These are phyloP conservation scores for Mimas tiliae DNA, from an alignment of 2,888 invertebrate species.

Conservation along the genomic window DNA sequence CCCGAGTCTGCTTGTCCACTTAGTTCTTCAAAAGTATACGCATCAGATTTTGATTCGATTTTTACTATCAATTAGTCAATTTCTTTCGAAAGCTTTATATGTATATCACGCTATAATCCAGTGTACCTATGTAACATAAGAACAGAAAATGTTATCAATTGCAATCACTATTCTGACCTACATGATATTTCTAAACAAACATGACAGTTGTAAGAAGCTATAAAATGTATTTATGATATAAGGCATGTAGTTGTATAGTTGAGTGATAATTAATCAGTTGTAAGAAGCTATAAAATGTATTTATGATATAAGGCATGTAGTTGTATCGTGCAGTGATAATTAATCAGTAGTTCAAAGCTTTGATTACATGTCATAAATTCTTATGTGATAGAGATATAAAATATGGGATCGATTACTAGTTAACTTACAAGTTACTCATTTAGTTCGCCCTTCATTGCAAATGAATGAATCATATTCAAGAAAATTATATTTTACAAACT, in stretches of 20 bases:
- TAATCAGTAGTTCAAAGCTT: slow-evolving; percentile 7
- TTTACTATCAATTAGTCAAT: too few species aligned
- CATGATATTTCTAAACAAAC: background rate
- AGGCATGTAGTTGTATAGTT: background rate
- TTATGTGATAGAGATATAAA: slow-evolving; percentile 15
- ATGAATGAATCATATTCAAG: slow-evolving; percentile 13
- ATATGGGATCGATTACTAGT: slow-evolving; percentile 11
- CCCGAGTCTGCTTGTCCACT: too few species aligned
- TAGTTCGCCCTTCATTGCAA: slow-evolving; percentile 10
- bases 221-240: background rate
- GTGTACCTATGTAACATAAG: too few species aligned
- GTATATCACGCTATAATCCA: too few species aligned
- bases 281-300: background rate
- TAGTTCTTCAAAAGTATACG: too few species aligned
- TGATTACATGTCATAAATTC: slow-evolving; percentile 25
- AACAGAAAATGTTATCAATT: too few species aligned
- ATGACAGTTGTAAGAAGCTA: background rate
- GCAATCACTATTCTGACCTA: too few species aligned
- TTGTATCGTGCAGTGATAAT: background rate
- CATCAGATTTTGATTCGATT: too few species aligned
- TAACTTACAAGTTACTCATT: slow-evolving; percentile 10
- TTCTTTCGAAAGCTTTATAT: too few species aligned
- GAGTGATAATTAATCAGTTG: background rate
- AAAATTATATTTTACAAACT: background rate
- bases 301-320: background rate